Evolutionary conservation across 2,113 vertebrate genomes (phyloP).

Genomic region (Panthera uncia): DNA sequence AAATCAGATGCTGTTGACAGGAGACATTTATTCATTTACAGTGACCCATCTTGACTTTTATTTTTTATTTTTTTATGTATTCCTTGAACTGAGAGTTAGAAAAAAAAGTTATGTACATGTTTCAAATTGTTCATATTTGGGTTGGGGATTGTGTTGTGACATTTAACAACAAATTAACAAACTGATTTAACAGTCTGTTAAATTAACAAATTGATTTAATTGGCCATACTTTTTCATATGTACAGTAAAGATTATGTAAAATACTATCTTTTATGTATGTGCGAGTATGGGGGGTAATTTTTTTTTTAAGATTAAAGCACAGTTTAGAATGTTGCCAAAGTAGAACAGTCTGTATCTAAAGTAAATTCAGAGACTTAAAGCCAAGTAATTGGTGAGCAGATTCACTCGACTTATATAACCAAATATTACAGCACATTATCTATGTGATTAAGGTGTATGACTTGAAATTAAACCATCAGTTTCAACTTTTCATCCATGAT

Average conservation of each 20-base stretch:
- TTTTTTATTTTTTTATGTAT: not conserved
- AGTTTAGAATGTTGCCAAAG: not conserved
- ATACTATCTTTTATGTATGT: not conserved
- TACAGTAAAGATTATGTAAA: not conserved
- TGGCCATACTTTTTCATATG: not conserved
- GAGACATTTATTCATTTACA: not conserved
- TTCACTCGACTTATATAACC: not conserved
- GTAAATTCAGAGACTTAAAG: not conserved
- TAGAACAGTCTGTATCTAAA: not conserved
- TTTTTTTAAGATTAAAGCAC: not conserved
- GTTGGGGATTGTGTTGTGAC: not conserved
- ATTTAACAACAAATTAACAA: not conserved
- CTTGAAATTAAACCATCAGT: constrained; percentile 2
- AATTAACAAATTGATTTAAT: not conserved
- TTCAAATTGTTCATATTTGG: not conserved
- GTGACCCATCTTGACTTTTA: not conserved
- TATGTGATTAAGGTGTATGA: not conserved
- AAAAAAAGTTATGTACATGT: not conserved
- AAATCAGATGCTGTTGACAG: not conserved
- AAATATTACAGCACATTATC: not conserved
- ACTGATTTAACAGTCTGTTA: not conserved
- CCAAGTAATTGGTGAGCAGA: not conserved
- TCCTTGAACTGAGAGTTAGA: not conserved
- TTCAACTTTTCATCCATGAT: not conserved
- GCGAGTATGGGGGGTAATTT: not conserved